Percentiles rank a stretch among this genome's conserved stretches.
These are phyloP conservation scores for Oxystoma pomonae DNA, from an alignment of 2,888 invertebrate species.

Conservation along the genomic window DNA sequence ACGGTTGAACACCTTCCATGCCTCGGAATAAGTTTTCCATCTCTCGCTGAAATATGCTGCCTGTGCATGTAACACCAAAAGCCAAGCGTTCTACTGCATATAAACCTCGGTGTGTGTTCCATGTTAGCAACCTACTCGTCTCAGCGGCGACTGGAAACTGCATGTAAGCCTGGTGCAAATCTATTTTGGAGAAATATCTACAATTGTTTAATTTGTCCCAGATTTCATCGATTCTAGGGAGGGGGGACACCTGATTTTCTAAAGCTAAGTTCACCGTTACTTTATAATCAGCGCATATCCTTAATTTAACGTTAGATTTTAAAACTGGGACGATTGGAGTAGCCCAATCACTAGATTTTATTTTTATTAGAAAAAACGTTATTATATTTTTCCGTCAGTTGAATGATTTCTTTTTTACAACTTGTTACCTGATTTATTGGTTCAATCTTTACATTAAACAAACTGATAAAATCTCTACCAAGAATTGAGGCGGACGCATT, in stretches of 20 bases:
- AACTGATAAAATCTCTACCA: not conserved
- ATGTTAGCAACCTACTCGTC: not conserved
- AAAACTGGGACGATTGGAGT: not conserved
- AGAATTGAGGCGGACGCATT: not conserved
- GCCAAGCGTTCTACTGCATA: not conserved
- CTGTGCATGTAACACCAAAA: not conserved
- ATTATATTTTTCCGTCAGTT: not conserved
- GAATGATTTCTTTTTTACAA: too few species aligned
- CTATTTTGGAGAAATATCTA: not conserved
- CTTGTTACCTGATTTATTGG: not conserved
- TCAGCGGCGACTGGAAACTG: not conserved
- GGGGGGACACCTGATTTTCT: not conserved
- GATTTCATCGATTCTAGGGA: not conserved
- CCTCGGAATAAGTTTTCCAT: not conserved
- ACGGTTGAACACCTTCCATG: not conserved
- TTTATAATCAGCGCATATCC: not conserved
- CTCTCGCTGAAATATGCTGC: not conserved
- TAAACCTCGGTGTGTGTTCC: not conserved
- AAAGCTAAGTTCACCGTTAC: not conserved
- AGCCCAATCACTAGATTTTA: not conserved
- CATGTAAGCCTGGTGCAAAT: not conserved
- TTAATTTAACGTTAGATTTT: not conserved
- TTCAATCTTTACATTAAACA: not conserved
- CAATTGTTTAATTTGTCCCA: not conserved
- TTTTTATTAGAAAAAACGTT: slow-evolving; percentile 9